Base-by-base conservation (phyloP, 2,797 vertebrate species). In the Pogoniulus pusillus region DNA sequence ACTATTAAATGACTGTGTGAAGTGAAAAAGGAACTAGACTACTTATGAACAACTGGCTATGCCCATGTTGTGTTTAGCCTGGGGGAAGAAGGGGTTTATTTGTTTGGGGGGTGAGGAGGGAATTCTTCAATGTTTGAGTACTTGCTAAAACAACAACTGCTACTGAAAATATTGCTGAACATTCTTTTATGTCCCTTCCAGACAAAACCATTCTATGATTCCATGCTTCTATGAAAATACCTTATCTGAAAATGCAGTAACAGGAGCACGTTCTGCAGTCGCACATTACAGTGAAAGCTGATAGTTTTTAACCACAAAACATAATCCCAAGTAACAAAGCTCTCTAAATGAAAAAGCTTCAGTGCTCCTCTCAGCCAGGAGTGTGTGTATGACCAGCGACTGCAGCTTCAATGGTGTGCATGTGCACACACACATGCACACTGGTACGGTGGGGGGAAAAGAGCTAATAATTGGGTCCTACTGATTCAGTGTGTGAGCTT, bases 381-480 rank as follows among this genome's bases (percentile, higher is more conserved):
- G 60, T 1, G 1, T 30, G 63, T 66, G 53, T 45, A 45, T 4
- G 1, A 39, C 72, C 51, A 51, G 79, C 45, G 73, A 53, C 66
- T 39, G 82, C 1, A 4, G 72, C 81, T 81, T 70, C 51, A 72
- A 6, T 4, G 37, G 80, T 47, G 83, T 5, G 3, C 83, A 64
- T 4, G 0, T 47, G 51, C 59, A 20, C 65, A 35, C 69, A 73
- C 82, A 75, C 80, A 77, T 82, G 76, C 58, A 64, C n/a, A 12
- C 6, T 9, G 20, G 30, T 59, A 22, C 64, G 62, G 55, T 20
- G 58, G 54, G 59, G 63, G 45, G 7, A 64, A 92, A 89, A 84
- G 60, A 82, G 75, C 32, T 84, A 54, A 90, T 95, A 96, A 96
- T 95, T 94, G 83, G 89, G 89, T 94, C 91, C 87, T 64, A 83